Evolutionary conservation across 2,113 vertebrate genomes (phyloP).

Genomic region (Motacilla tschutschensis): DNA sequence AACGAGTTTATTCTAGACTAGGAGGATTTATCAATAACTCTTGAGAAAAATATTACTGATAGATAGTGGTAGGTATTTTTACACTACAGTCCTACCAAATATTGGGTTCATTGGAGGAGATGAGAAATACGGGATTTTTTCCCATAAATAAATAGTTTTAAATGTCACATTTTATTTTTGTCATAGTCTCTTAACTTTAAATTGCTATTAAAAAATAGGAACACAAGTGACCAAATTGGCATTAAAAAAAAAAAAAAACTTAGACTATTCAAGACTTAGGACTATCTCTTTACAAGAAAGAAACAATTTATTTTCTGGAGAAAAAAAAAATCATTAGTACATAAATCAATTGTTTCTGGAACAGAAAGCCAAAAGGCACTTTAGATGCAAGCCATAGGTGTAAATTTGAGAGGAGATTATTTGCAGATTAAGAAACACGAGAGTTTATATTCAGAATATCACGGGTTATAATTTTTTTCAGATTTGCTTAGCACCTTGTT

Average conservation of each 20-base stretch:
- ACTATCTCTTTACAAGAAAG: not conserved
- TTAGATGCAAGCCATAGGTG: not conserved
- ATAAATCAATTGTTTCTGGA: not conserved
- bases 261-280: not conserved
- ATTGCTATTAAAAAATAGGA: not conserved
- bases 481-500: not conserved
- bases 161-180: not conserved
- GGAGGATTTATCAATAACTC: not conserved
- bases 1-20: not conserved
- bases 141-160: not conserved
- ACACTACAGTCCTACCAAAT: no score
- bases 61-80: not conserved
- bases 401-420: not conserved
- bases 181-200: not conserved
- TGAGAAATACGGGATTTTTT: not conserved
- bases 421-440: not conserved
- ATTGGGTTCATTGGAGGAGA: not conserved
- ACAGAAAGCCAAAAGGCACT: not conserved
- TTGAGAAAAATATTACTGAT: not conserved
- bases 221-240: no score
- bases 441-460: not conserved
- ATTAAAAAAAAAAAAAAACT: not conserved
- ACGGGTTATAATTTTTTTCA: accelerated
- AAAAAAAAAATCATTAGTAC: not conserved
- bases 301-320: not conserved